These are phyloP conservation scores for Chrysocyon brachyurus DNA, from an alignment of 2,797 vertebrate species.

Conservation along the genomic window DNA sequence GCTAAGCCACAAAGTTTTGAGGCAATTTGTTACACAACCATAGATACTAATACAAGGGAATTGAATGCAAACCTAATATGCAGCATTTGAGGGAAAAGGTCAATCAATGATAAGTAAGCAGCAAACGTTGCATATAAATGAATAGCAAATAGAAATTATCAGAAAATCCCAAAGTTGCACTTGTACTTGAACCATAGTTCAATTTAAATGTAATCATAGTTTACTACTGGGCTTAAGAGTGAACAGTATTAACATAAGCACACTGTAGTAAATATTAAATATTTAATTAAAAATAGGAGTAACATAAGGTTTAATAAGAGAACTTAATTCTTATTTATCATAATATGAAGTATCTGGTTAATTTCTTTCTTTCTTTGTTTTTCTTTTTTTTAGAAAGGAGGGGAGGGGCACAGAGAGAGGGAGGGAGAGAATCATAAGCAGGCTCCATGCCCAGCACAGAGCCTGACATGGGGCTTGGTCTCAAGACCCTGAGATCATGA, in stretches of 20 bases:
- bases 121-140: neutral
- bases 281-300: slow-evolving; percentile 45
- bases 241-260: slow-evolving; percentile 29
- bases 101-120: slow-evolving; percentile 28
- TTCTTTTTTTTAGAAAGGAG: neutral
- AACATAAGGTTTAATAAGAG: neutral
- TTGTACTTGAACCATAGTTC: neutral
- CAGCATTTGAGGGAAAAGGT: neutral
- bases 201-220: neutral
- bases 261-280: slow-evolving; percentile 38
- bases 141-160: neutral
- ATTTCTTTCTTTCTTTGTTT: neutral
- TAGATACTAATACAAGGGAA: neutral
- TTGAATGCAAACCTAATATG: neutral
- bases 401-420: neutral
- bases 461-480: neutral
- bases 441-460: neutral
- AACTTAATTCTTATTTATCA: slow-evolving; percentile 42
- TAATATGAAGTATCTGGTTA: slow-evolving; percentile 1
- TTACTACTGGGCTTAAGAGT: neutral
- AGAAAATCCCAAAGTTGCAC: slow-evolving; percentile 31
- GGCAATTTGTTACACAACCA: neutral
- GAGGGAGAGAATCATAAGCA: neutral
- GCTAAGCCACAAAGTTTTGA: slow-evolving; percentile 4
- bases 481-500: neutral